A percentile compares a stretch with the other conserved stretches of the same genome.
phyloP scores from a whole-genome alignment of 1,140 invertebrate genomes.

The Stegodyphus mimosarum region DNA sequence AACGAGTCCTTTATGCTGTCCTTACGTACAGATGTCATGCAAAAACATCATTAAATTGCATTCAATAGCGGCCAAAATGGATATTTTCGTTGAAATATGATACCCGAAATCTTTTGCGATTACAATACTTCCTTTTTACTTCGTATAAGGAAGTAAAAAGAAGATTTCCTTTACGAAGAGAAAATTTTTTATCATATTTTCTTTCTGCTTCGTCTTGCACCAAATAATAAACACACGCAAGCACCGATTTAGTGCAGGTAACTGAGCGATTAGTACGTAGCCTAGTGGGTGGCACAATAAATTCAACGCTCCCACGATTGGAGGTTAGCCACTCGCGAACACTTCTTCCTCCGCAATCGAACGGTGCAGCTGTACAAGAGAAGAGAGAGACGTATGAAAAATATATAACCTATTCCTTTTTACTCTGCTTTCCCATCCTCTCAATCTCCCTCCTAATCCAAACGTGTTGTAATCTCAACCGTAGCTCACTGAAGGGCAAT shows the following conservation, averaged over 20 bases:
- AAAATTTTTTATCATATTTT: neutral
- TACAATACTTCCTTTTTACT: too few species aligned
- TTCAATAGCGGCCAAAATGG: too few species aligned
- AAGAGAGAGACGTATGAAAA: constrained; percentile 35
- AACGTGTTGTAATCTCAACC: constrained; percentile 55
- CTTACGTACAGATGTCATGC: too few species aligned
- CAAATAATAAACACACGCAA: neutral
- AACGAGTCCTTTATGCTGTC: too few species aligned
- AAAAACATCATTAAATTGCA: too few species aligned
- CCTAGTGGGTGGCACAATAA: constrained; percentile 38
- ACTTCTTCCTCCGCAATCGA: too few species aligned
- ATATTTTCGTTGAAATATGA: too few species aligned
- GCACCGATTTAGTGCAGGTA: neutral
- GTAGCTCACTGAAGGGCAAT: constrained; percentile 11
- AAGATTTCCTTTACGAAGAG: too few species aligned
- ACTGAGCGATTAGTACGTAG: constrained; percentile 7
- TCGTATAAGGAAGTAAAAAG: too few species aligned
- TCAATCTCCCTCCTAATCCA: constrained; percentile 22
- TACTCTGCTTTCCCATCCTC: neutral
- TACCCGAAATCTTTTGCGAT: too few species aligned
- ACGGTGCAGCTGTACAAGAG: constrained; percentile 31
- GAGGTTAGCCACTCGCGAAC: constrained; percentile 15
- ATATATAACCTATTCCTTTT: constrained; percentile 48
- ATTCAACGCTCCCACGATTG: neutral
- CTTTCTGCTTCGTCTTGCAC: neutral